Base-by-base conservation (phyloP, 1,140 invertebrate genomes). In the Coelopa frigida region DNA sequence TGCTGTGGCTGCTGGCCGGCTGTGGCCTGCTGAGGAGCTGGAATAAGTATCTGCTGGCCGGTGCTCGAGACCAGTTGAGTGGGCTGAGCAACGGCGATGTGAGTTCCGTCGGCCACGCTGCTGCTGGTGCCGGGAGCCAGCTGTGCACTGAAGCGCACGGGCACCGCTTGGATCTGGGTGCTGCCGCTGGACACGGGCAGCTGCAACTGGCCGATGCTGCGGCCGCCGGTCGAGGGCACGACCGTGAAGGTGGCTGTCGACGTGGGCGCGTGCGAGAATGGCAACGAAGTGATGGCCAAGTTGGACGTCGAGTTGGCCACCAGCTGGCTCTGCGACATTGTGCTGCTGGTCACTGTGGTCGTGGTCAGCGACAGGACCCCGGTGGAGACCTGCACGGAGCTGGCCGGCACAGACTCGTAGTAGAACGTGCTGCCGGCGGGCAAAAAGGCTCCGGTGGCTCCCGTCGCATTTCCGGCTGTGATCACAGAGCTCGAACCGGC, bases 161-260 rank as follows among this genome's bases (percentile, higher is more conserved):
- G 53, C 3, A 53, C 49, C 10, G 51, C 27, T 24, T 56, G 51
- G 18, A 53, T 49, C 49, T 53, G 51, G 5, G 49, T 26, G 2
- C 44, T 38, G 11, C 46, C 23, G 24, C 33, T 44, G 12, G 49
- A 52, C 12, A 50, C 51, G 20, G 51, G 48, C 20, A 50, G 43
- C 40, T 56, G 54, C 10, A 56, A 7, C 20, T 68, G 65, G 1
- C 61, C 61, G 23, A 68, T 62, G 3, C 57, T 55, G 3, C 66
- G 57, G 1, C 44, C 50, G 1, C 54, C 55, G 3, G 46, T 49
- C 3, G 54, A 50, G 12, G 66, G 65, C 23, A 69, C 48, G 5
- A 68, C 65, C 0, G 65, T 68, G 17, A 66, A 69, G 1, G 66
- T 67, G 12, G 61, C 54, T 12, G 63, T 61, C 7, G 62, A 63